Evolutionary conservation across 2,797 vertebrate genomes (phyloP).

Genomic region (Channallabes apus): DNA sequence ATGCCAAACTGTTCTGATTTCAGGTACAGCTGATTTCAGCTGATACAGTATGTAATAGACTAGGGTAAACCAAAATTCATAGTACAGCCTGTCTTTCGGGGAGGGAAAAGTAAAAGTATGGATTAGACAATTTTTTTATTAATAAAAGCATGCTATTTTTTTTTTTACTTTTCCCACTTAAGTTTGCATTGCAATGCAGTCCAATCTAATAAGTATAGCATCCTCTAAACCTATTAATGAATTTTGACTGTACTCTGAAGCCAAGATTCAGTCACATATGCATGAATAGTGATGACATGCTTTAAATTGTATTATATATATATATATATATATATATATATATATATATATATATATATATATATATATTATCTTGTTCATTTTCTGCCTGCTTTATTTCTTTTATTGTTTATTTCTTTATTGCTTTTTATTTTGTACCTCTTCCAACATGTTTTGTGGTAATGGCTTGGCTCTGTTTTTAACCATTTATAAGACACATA

Average conservation of each 20-base stretch:
- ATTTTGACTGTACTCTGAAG: background rate
- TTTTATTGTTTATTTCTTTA: too few relatives aligned
- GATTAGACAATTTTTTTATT: background rate
- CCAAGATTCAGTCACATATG: background rate
- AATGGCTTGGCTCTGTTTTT: background rate
- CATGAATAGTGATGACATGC: background rate
- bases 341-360: too few relatives aligned
- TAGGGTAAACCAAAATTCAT: background rate
- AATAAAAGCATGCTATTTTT: background rate
- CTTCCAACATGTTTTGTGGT: background rate
- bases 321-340: too few relatives aligned
- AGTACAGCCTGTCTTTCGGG: background rate
- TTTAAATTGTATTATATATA: background rate
- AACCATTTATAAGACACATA: background rate
- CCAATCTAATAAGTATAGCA: constrained; percentile 4
- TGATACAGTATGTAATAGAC: background rate
- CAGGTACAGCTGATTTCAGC: background rate
- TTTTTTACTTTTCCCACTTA: background rate
- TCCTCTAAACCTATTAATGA: constrained; percentile 1
- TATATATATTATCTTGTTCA: background rate
- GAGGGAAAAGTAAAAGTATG: background rate
- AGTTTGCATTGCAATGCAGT: background rate
- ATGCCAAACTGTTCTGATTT: background rate
- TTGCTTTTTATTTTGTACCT: background rate
- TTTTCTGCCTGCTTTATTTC: background rate